phyloP scores from a whole-genome alignment of 92 coral and sea anemone species.

The Epizoanthus ramosus region DNA sequence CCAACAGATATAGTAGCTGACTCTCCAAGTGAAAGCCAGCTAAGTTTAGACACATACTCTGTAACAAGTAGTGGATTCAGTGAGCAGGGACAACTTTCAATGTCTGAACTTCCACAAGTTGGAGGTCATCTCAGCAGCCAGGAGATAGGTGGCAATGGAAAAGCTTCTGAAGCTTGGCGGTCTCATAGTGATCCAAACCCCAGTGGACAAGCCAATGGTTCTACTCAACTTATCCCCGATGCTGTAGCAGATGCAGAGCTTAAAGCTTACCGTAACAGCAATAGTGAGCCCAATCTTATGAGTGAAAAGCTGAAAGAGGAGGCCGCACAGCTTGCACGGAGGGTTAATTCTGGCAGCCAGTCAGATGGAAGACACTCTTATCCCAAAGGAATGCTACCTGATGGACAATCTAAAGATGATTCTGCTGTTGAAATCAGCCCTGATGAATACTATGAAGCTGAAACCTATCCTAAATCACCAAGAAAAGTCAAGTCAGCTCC shows the following conservation, averaged over 20 bases:
- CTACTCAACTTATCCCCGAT: conserved; percentile 72
- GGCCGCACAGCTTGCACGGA: conserved; percentile 80
- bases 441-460: conserved; percentile 71
- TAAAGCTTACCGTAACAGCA: conserved; percentile 81
- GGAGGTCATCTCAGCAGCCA: conserved; percentile 56
- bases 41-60: conserved; percentile 77
- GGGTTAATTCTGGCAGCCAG: conserved; percentile 66
- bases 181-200: conserved; percentile 89
- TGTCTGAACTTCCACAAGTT: conserved; percentile 75
- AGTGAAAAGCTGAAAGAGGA: conserved; percentile 86
- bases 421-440: conserved; percentile 67
- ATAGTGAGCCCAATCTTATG: conserved; percentile 89
- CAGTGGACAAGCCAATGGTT: conserved; percentile 77
- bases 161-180: conserved; percentile 72
- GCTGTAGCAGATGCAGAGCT: conserved; percentile 88
- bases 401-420: conserved; percentile 38
- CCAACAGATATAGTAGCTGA: conserved; percentile 62
- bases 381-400: conserved; percentile 8
- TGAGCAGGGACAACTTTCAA: conserved; percentile 82
- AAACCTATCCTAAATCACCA: conserved; percentile 46
- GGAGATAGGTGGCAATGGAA: conserved; percentile 50
- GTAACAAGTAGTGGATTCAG: conserved; percentile 92
- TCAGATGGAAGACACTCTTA: conserved; percentile 55
- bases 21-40: conserved; percentile 87
- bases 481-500: conserved; percentile 71